Conservation (phyloP, 1,140 invertebrate genomes). For the Zelostemma sp. region DNA sequence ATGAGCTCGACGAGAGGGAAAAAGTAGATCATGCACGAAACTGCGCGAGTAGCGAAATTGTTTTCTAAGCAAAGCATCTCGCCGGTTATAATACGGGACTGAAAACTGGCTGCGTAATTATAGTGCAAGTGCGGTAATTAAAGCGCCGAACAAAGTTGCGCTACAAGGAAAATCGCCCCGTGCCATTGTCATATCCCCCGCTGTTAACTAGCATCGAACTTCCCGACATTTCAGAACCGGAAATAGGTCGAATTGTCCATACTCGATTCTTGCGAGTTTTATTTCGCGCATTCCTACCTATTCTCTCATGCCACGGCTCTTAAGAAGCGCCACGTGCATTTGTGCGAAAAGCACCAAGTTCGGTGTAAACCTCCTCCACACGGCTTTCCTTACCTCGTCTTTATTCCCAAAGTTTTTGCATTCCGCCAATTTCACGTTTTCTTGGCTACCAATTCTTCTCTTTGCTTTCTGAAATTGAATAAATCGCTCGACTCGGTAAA, state of each 20-base stretch:
- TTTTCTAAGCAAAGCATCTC: slow-evolving; percentile 32
- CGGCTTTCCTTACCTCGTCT: slow-evolving; percentile 8
- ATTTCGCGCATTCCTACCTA: slow-evolving; percentile 1
- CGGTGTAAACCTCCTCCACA: slow-evolving; percentile 4
- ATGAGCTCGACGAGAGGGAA: too few relatives aligned
- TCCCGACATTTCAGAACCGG: slow-evolving; percentile 17
- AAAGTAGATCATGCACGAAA: slow-evolving; percentile 26
- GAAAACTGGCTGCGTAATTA: slow-evolving; percentile 50
- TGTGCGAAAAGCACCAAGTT: slow-evolving; percentile 9
- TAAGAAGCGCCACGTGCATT: not conserved
- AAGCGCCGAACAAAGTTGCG: slow-evolving; percentile 46
- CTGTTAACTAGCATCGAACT: slow-evolving; percentile 13
- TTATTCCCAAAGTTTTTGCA: slow-evolving; percentile 16
- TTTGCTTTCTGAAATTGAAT: slow-evolving; percentile 8
- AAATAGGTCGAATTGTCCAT: slow-evolving; percentile 27
- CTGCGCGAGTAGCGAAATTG: slow-evolving; percentile 29
- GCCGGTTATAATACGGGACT: slow-evolving; percentile 42
- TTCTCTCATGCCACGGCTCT: not conserved
- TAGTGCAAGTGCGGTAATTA: slow-evolving; percentile 46
- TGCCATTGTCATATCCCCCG: slow-evolving; percentile 22
- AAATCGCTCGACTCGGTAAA: not conserved
- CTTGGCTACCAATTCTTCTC: not conserved
- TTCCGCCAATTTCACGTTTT: slow-evolving; percentile 12
- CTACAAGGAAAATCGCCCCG: slow-evolving; percentile 37
- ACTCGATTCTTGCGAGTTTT: slow-evolving; percentile 18